Base-by-base conservation (phyloP, 2,113 vertebrate species). In the Misgurnus mizolepis region DNA sequence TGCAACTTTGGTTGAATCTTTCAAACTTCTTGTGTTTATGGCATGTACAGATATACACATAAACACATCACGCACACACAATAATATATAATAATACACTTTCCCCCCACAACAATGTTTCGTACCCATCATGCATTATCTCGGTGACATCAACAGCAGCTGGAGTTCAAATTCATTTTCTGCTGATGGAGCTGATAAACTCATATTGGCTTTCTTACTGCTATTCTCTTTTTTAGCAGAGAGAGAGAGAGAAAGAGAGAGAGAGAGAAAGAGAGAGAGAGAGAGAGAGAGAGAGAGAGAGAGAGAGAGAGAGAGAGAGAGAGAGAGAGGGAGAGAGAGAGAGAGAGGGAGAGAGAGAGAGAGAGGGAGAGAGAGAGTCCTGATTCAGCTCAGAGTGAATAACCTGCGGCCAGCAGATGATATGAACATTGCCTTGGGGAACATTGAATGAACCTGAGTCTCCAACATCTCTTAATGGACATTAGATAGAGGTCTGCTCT, bases 181-280 rank as follows among this genome's bases (percentile, higher is more conserved):
- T 68, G 76, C 69, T 74, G 83, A 82, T 85, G 50, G 62, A 17
- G 66, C 58, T 72, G 83, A 85, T 85, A 85, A 76, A 50, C n/a
- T 53, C 80, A 82, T 85, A 82, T 82, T 82, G 76, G 66, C 78
- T 84, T 84, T 82, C 83, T 70, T 67, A 49, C 53, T 84, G 74
- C 61, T 47, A 66, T 53, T 76, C 61, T 84, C 74, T 85, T 82
- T 84, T 82, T 76, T 65, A 58, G 69, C 76, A 78, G 49, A 27
- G 40, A 72, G 75, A 67, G 62, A 11, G 14, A 41, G 22, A 76
- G 66, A 41, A 50, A 71, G 22, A 67, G 47, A 60, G 4, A 39
- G 45, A 41, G 22, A 22, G 22, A 22, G 22, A 22, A 1, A 22
- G 22, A 22, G 22, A 22, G 22, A 22, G 22, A 22, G 22, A 22